Evolutionary conservation across 2,797 vertebrate genomes (phyloP).

Genomic region (Schizopygopsis malacanthus): DNA sequence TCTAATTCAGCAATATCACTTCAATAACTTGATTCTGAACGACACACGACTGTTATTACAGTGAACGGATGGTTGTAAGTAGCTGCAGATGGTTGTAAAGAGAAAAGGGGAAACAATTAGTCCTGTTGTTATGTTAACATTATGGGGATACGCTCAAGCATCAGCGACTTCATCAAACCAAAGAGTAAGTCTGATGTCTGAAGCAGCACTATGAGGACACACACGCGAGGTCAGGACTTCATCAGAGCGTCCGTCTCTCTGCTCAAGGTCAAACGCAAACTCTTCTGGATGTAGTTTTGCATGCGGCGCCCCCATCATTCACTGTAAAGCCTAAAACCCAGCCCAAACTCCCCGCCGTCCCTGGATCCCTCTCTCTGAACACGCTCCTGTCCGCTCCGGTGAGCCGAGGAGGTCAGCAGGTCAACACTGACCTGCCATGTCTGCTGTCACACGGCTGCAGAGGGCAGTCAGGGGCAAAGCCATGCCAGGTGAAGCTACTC

Average conservation of each 20-base stretch:
- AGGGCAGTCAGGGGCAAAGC: constrained; percentile 47
- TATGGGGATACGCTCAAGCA: background rate
- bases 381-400: constrained; percentile 76
- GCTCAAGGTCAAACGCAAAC: constrained; percentile 45
- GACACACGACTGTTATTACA: background rate
- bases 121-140: background rate
- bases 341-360: constrained; percentile 70
- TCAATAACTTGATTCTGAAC: background rate
- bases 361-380: constrained; percentile 73
- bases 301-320: constrained; percentile 25
- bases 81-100: background rate
- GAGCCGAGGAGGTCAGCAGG: constrained; percentile 72
- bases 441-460: constrained; percentile 70
- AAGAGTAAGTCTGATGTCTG: constrained; percentile 4
- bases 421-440: constrained; percentile 78
- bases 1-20: background rate
- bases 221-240: constrained; percentile 11
- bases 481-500: constrained; percentile 40
- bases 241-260: background rate
- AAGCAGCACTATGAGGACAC: background rate
- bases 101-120: background rate
- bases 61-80: background rate
- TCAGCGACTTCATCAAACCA: constrained; percentile 3
- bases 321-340: constrained; percentile 60
- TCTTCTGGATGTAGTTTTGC: constrained; percentile 34